Evolutionary conservation across 1,140 invertebrate species (phyloP).

Genomic region (Phenacoccus solenopsis): DNA sequence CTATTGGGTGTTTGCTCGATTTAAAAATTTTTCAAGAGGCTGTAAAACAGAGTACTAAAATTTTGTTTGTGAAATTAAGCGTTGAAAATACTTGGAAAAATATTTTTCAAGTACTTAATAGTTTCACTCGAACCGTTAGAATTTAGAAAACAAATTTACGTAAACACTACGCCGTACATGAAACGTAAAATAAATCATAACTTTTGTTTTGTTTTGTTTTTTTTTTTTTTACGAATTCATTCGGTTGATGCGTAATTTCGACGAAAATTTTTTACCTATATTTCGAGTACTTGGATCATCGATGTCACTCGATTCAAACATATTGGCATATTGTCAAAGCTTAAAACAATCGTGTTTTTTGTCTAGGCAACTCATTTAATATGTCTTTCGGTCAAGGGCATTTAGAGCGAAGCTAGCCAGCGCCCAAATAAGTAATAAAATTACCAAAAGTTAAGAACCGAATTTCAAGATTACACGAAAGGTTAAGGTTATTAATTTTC

Average conservation of each 20-base stretch:
- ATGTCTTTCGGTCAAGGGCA: not conserved
- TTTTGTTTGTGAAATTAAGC: no score
- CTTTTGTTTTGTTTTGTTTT: no score
- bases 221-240: no score
- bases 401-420: not conserved
- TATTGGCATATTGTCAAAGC: not conserved
- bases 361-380: not conserved
- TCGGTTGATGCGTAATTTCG: no score
- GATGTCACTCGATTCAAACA: not conserved
- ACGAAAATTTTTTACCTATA: not conserved
- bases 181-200: no score
- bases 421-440: not conserved
- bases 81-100: no score
- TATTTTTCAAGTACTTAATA: no score
- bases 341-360: not conserved
- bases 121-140: not conserved
- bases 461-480: no score
- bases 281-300: not conserved
- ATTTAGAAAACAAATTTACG: not conserved
- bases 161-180: no score
- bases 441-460: not conserved
- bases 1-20: no score
- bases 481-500: not conserved
- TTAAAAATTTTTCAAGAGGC: no score
- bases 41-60: no score